Evolutionary conservation across 92 coral and sea anemone genomes (phyloP).

Genomic region (Siderastrea radians): DNA sequence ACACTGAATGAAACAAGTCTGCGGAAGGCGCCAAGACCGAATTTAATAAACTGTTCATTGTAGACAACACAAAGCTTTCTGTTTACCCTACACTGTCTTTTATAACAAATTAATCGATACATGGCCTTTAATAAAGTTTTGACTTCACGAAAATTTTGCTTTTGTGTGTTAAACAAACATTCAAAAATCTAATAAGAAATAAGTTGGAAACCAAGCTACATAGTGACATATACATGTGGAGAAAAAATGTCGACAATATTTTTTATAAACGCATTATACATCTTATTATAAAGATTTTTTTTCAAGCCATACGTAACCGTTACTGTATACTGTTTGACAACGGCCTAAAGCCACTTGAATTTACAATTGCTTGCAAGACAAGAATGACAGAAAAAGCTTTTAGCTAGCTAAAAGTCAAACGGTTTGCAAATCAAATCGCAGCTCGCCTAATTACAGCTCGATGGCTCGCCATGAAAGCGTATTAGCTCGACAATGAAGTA

Average conservation of each 20-base stretch:
- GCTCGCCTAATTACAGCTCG: constrained; percentile 78
- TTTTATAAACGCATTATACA: not conserved
- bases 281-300: not conserved
- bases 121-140: constrained; percentile 83
- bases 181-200: constrained; percentile 66
- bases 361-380: constrained; percentile 49
- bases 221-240: constrained; percentile 7
- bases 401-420: constrained; percentile 59
- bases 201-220: constrained; percentile 23
- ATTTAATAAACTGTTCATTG: constrained; percentile 76
- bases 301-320: constrained; percentile 5
- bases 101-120: constrained; percentile 88
- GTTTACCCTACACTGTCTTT: constrained; percentile 78
- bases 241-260: not conserved
- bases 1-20: constrained; percentile 69
- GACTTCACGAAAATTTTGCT: constrained; percentile 81
- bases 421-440: constrained; percentile 74
- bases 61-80: constrained; percentile 82
- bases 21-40: constrained; percentile 80
- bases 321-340: constrained; percentile 34
- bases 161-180: constrained; percentile 92
- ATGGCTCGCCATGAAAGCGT: constrained; percentile 73
- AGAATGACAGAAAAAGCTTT: constrained; percentile 62
- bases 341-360: constrained; percentile 39
- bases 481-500: constrained; percentile 82